Conservation (phyloP, 2,888 invertebrate genomes). For the Netelia virgata region DNA sequence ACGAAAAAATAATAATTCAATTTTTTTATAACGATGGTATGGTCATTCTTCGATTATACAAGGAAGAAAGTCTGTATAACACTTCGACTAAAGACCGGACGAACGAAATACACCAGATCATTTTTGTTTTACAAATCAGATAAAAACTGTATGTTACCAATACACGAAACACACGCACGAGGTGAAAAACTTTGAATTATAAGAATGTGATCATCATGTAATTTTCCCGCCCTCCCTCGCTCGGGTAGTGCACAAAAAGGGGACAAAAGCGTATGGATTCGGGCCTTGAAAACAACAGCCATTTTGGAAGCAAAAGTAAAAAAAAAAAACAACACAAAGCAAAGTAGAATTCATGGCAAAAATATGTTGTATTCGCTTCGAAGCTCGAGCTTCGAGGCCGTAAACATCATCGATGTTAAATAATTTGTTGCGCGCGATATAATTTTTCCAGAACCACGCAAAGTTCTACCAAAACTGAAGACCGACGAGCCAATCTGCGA, state of each 20-base stretch:
- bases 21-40: neutral
- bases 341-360: constrained; percentile 61
- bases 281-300: constrained; percentile 74
- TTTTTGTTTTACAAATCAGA: neutral
- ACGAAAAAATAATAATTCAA: neutral
- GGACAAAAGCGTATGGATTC: constrained; percentile 72
- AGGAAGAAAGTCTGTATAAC: constrained; percentile 11
- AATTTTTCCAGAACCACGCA: constrained; percentile 92
- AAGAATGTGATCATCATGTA: neutral
- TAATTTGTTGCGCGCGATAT: constrained; percentile 52
- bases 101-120: constrained; percentile 57
- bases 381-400: constrained; percentile 68
- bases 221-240: constrained; percentile 43
- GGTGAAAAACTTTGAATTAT: constrained; percentile 16
- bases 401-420: constrained; percentile 34
- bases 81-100: constrained; percentile 65
- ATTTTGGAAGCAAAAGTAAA: constrained; percentile 33
- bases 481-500: constrained; percentile 97
- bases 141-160: constrained; percentile 15
- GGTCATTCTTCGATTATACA: constrained; percentile 5
- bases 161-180: neutral
- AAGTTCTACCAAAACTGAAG: constrained; percentile 94
- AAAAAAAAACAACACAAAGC: constrained; percentile 38
- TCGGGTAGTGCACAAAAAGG: constrained; percentile 67
- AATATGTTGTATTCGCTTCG: constrained; percentile 29